Percentiles rank a stretch among this genome's conserved stretches.
Conservation (phyloP, 2,888 invertebrate species). For the Girardia tigrina region DNA sequence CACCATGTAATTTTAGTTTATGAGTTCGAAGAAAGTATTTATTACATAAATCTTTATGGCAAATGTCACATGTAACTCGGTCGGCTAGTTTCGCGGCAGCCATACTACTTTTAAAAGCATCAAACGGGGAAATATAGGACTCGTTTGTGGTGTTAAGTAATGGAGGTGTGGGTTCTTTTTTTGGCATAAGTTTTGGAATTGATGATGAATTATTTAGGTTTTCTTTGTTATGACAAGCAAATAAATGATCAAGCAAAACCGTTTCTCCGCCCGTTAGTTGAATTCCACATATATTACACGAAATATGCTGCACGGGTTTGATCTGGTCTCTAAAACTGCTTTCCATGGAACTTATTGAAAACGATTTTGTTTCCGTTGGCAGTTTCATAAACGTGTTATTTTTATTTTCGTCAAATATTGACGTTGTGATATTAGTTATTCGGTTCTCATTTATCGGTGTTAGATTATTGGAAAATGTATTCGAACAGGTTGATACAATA, state of each 20-base stretch:
- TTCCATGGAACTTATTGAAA: slow-evolving; percentile 7
- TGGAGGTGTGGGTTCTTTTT: not conserved
- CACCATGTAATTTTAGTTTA: slow-evolving; percentile 36
- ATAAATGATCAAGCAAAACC: not conserved
- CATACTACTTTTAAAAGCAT: slow-evolving; percentile 41
- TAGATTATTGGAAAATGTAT: slow-evolving; percentile 12
- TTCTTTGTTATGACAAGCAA: slow-evolving; percentile 12
- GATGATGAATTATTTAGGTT: slow-evolving; percentile 17
- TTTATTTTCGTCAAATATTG: not conserved
- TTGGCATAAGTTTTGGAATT: slow-evolving; percentile 7
- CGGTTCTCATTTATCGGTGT: not conserved
- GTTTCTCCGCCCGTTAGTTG: not conserved
- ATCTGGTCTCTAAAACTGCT: not conserved
- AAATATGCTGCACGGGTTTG: not conserved
- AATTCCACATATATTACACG: not conserved
- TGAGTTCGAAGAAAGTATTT: slow-evolving; percentile 36
- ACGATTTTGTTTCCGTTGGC: not conserved
- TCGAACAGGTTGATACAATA: not conserved
- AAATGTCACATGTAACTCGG: slow-evolving; percentile 39
- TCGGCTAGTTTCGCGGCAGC: slow-evolving; percentile 50
- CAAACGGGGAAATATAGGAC: slow-evolving; percentile 39
- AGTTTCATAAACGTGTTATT: not conserved
- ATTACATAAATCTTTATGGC: slow-evolving; percentile 36
- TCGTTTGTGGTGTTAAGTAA: not conserved
- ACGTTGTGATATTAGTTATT: not conserved